Evolutionary conservation across 2,113 vertebrate species (phyloP), one percentile per base, ranked within the genome.

Genomic region (Clarias magur): DNA sequence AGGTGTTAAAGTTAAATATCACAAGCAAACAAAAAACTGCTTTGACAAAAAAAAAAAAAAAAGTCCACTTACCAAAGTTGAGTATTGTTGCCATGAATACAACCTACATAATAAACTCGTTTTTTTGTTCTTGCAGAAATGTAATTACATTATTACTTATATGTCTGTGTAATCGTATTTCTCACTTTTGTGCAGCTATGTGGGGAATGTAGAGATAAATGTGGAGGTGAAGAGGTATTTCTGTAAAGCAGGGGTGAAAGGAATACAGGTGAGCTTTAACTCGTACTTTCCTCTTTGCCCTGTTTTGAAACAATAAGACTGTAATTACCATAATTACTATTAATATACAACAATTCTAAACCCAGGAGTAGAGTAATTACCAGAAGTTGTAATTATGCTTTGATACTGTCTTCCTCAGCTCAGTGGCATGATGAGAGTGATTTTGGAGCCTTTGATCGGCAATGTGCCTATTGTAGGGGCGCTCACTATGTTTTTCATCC

Each of bases 211-310:
- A 11, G 97, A 99, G 93, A 97, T 99, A 87, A 95, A 98, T 17
- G 97, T 98, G 81, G 97, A 98, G 92, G 96, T 98, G 87, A 99
- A 99, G 92, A 96, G 96, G 83, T 98, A 97, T 90, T 97, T 98
- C 93, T 98, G 97, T 93, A 98, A 98, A 94, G 97, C 97, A 10
- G 97, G 97, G 89, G 94, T 99, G 89, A 97, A 99, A 85, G 97
- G 97, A 88, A 97, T 98, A 92, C 97, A 99, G 96, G 97, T 98
- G 81, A 89, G 95, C 82, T 21, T 23, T n/a, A 65, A 53, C 16
- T 53, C 34, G n/a, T 16, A 8, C 27, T 23, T 38, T 62, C 12
- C 25, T 75, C 8, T 62, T 15, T 75, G 23, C 54, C 8, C 67
- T 27, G 48, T 16, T 78, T 78, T 78, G 25, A 54, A 56, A 78